Percentiles rank a stretch among this genome's conserved stretches.
Conservation (phyloP, 2,888 invertebrate genomes). For the Drosophila barbarae region DNA sequence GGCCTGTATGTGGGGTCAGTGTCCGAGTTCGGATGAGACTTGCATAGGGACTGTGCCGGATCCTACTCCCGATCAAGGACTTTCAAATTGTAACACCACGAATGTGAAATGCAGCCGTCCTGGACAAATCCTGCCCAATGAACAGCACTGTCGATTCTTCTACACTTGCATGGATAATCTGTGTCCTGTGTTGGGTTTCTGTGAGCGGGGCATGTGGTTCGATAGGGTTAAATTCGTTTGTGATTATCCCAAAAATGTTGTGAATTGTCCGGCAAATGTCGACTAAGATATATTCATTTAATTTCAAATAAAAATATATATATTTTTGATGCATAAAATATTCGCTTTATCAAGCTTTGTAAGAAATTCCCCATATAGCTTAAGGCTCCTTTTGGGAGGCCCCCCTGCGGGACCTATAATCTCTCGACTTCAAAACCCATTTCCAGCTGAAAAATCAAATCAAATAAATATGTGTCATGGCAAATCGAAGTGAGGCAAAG, state of each 20-base stretch:
- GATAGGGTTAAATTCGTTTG: slow-evolving; percentile 48
- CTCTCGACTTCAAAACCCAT: slow-evolving; percentile 2
- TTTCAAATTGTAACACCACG: slow-evolving; percentile 20
- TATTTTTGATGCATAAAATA: background rate
- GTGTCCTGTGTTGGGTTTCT: slow-evolving; percentile 55
- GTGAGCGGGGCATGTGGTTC: slow-evolving; percentile 61
- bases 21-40: slow-evolving; percentile 47
- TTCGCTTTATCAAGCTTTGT: too few relatives aligned
- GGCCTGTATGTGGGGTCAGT: slow-evolving; percentile 50
- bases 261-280: slow-evolving; percentile 48
- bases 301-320: background rate
- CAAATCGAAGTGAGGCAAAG: slow-evolving; percentile 40
- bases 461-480: slow-evolving; percentile 26
- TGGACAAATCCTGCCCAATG: slow-evolving; percentile 53
- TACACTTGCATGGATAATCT: slow-evolving; percentile 48
- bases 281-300: slow-evolving; percentile 34
- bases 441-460: slow-evolving; percentile 16
- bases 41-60: slow-evolving; percentile 1
- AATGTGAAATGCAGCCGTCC: slow-evolving; percentile 41
- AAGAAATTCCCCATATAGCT: background rate
- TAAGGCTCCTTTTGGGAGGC: background rate
- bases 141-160: slow-evolving; percentile 53
- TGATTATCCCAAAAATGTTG: slow-evolving; percentile 44
- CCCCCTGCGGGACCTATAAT: background rate
- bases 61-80: background rate